Evolutionary conservation across 1,140 invertebrate genomes (phyloP).

Genomic region (Maconellicoccus hirsutus): DNA sequence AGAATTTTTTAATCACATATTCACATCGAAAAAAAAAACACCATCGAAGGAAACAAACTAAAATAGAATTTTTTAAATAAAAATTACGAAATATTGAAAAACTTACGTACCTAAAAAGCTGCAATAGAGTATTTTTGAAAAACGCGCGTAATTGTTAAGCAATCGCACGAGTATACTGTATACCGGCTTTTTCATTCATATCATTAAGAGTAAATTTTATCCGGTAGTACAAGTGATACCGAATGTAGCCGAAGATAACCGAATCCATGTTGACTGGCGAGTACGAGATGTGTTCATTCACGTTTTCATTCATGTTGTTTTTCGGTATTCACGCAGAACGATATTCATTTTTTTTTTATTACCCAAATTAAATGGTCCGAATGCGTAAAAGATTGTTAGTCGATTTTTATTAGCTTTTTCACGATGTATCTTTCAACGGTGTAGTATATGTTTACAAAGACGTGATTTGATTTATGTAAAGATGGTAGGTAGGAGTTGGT

Average conservation of each 20-base stretch:
- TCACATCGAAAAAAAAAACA: no score
- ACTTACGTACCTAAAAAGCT: not conserved
- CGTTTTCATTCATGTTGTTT: not conserved
- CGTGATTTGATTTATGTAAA: no score
- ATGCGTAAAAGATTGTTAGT: no score
- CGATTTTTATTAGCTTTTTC: no score
- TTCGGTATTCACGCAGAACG: not conserved
- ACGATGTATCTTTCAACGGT: no score
- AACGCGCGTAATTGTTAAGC: slow-evolving; percentile 7
- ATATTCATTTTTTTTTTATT: no score
- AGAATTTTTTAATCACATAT: no score
- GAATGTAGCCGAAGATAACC: not conserved
- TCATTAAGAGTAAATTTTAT: not conserved
- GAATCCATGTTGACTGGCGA: not conserved
- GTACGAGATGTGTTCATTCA: not conserved
- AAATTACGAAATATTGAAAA: not conserved
- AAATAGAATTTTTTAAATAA: no score
- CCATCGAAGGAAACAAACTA: no score
- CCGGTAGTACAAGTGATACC: not conserved
- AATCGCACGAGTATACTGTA: slow-evolving; percentile 5
- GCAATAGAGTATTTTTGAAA: not conserved
- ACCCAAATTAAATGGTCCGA: no score
- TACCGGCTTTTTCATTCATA: slow-evolving; percentile 2
- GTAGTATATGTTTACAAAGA: no score
- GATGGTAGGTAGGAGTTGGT: no score